Evolutionary conservation across 2,888 invertebrate genomes (phyloP).

Genomic region (Nematopogon swammerdamellus): DNA sequence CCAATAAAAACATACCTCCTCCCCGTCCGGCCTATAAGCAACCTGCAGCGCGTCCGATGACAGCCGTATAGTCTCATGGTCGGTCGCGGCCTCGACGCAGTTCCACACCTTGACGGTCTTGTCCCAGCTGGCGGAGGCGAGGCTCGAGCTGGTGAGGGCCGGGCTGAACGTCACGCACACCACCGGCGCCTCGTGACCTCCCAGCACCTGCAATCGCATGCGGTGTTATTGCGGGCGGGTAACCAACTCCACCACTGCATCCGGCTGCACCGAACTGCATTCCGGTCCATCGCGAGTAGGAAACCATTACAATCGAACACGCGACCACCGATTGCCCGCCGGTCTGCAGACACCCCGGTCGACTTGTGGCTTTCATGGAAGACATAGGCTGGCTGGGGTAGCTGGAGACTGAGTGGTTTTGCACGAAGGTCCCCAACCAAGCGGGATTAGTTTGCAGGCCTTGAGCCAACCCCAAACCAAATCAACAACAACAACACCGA

Average conservation of each 20-base stretch:
- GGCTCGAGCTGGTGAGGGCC: constrained; percentile 62
- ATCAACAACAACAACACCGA: background rate
- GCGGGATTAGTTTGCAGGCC: too few species aligned
- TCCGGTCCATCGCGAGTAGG: background rate
- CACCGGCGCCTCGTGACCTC: constrained; percentile 94
- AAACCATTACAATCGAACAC: too few species aligned
- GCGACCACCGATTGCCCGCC: too few species aligned
- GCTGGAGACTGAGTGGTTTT: too few species aligned
- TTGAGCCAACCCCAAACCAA: background rate
- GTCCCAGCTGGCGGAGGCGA: constrained; percentile 95
- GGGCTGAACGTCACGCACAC: constrained; percentile 80
- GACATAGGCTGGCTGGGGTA: too few species aligned
- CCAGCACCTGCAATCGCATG: constrained; percentile 57
- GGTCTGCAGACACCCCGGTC: too few species aligned
- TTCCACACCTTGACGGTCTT: constrained; percentile 82
- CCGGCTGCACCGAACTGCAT: too few species aligned
- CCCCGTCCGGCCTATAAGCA: constrained; percentile 85
- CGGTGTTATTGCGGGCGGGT: too few species aligned
- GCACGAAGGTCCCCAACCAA: too few species aligned
- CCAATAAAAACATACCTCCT: constrained; percentile 70
- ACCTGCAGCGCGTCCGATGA: constrained; percentile 80
- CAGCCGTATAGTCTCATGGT: constrained; percentile 77
- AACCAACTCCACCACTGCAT: too few species aligned
- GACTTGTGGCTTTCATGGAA: too few species aligned
- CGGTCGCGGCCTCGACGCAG: constrained; percentile 76